Conservation (phyloP, 2,888 invertebrate genomes). For the Nomada flava region DNA sequence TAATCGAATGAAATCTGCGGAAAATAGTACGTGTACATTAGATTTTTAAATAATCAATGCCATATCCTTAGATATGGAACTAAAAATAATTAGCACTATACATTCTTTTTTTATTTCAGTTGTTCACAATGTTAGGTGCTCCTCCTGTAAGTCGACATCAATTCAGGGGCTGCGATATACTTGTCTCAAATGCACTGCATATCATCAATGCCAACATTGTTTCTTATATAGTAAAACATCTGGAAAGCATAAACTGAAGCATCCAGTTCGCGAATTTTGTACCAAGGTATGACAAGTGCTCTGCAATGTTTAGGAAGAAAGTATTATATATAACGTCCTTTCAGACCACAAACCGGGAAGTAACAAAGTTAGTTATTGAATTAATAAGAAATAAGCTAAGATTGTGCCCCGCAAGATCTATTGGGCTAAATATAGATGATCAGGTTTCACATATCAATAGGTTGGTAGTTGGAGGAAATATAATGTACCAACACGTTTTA, state of each 20-base stretch:
- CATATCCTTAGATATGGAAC: conserved; percentile 11
- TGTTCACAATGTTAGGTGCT: conserved; percentile 87
- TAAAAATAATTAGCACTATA: neutral
- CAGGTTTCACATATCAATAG: conserved; percentile 57
- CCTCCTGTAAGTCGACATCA: conserved; percentile 86
- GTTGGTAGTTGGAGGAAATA: conserved; percentile 64
- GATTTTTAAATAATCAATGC: conserved; percentile 7
- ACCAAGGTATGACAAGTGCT: conserved; percentile 81
- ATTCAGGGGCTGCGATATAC: conserved; percentile 87
- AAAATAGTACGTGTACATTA: conserved; percentile 84
- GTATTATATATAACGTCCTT: conserved; percentile 32
- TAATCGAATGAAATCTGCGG: conserved; percentile 87
- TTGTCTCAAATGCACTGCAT: conserved; percentile 88
- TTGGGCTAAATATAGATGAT: conserved; percentile 74
- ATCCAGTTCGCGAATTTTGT: conserved; percentile 89
- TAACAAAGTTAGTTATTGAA: conserved; percentile 81
- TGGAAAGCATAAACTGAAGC: conserved; percentile 88
- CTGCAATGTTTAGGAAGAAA: conserved; percentile 16
- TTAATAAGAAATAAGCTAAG: conserved; percentile 81
- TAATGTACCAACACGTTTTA: neutral
- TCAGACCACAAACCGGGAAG: conserved; percentile 80
- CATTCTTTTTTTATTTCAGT: conserved; percentile 79
- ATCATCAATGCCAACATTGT: conserved; percentile 89
- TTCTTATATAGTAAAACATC: conserved; percentile 87
- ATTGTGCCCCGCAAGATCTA: conserved; percentile 79